A percentile compares a stretch with the other conserved stretches of the same genome.
phyloP scores from a whole-genome alignment of 2,113 vertebrate species.

The Sorex fumeus region DNA sequence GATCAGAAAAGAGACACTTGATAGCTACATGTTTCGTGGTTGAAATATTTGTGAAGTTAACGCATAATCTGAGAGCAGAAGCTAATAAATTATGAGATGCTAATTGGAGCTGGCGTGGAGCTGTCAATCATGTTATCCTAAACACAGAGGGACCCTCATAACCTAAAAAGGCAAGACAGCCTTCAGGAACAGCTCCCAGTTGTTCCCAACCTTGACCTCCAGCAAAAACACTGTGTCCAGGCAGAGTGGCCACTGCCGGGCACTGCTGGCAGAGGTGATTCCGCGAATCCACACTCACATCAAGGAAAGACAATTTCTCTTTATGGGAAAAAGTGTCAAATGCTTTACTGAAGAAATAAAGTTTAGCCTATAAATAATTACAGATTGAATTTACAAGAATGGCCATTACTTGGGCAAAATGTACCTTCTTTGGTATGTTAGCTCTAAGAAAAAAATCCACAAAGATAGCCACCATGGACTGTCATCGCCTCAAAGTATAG shows the following conservation, averaged over 20 bases:
- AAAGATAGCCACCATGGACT: neutral
- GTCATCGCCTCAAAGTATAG: neutral
- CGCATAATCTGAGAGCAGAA: constrained; percentile 94
- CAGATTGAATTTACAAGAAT: neutral
- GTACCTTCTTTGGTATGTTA: constrained; percentile 37
- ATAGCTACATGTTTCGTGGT: constrained; percentile 92
- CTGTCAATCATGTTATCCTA: constrained; percentile 91
- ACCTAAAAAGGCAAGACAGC: constrained; percentile 93
- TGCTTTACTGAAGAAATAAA: neutral
- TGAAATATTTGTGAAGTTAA: constrained; percentile 95
- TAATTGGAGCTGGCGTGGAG: constrained; percentile 93
- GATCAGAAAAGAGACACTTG: constrained; percentile 90
- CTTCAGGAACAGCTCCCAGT: constrained; percentile 89
- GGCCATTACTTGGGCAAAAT: constrained; percentile 40
- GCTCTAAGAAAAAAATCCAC: constrained; percentile 9
- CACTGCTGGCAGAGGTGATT: neutral
- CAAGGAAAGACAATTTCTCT: neutral
- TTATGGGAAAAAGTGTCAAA: neutral
- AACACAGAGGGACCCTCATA: constrained; percentile 92
- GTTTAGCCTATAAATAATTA: neutral
- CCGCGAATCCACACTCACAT: neutral
- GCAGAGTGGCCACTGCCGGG: constrained; percentile 27
- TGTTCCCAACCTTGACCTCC: constrained; percentile 90
- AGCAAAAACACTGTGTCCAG: constrained; percentile 77
- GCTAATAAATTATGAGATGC: constrained; percentile 94